A percentile compares a stretch with the other conserved stretches of the same genome.
phyloP scores from a whole-genome alignment of 2,113 vertebrate species.

The Anthoscopus minutus region DNA sequence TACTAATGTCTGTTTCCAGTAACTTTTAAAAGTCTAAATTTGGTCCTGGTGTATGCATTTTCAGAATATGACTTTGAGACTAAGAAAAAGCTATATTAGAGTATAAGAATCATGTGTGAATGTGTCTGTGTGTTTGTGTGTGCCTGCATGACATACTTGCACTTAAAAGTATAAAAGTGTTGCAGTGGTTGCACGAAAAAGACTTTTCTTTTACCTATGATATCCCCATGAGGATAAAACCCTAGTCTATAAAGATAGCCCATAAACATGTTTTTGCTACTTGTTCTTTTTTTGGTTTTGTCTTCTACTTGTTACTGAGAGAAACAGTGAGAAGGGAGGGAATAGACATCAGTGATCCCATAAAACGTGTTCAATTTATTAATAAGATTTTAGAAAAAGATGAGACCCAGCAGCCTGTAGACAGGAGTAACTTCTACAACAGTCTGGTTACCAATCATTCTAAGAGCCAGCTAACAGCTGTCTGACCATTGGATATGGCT shows the following conservation, averaged over 20 bases:
- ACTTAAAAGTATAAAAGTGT: neutral
- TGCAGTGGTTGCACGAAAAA: neutral
- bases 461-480: slow-evolving; percentile 68
- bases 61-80: neutral
- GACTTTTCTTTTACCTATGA: neutral
- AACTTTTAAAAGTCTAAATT: neutral
- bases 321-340: neutral
- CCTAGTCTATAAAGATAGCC: neutral
- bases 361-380: slow-evolving; percentile 49
- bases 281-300: neutral
- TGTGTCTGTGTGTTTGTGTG: neutral
- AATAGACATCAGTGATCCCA: neutral
- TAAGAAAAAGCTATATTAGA: neutral
- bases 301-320: neutral
- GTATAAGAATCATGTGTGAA: neutral
- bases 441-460: slow-evolving; percentile 62
- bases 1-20: neutral
- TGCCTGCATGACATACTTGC: neutral
- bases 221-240: neutral
- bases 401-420: slow-evolving; percentile 44
- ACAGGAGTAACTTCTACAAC: slow-evolving; percentile 46
- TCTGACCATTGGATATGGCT: slow-evolving; percentile 68
- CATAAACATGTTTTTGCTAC: neutral
- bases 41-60: neutral
- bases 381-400: slow-evolving; percentile 47